Evolutionary conservation across 2,797 vertebrate species (phyloP).

Genomic region (Sebastes hubbsi): DNA sequence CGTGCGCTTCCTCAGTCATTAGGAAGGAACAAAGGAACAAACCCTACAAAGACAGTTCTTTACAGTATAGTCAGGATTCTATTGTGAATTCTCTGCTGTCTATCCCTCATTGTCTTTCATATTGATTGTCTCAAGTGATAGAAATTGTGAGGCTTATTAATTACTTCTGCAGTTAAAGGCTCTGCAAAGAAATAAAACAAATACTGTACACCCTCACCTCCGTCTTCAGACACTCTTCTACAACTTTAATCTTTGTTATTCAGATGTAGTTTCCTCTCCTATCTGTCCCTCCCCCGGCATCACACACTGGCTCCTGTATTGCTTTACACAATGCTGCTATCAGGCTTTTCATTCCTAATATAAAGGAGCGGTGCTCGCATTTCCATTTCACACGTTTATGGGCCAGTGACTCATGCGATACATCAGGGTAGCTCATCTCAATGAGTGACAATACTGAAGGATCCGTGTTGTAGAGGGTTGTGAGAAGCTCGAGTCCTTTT

Average conservation of each 20-base stretch:
- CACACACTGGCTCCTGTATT: conserved; percentile 4
- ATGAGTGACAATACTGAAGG: background rate
- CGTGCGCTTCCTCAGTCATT: background rate
- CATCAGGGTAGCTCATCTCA: conserved; percentile 7
- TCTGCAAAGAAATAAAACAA: background rate
- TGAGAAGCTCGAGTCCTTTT: conserved; percentile 10
- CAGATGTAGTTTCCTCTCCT: background rate
- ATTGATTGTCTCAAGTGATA: background rate
- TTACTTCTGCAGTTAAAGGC: background rate
- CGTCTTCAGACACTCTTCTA: background rate
- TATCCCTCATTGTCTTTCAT: background rate
- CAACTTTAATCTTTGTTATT: background rate
- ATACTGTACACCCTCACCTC: background rate
- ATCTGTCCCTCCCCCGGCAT: background rate
- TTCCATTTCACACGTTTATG: conserved; percentile 28
- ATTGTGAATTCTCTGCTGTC: background rate
- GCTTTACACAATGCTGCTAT: background rate
- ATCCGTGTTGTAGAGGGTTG: background rate
- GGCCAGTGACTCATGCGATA: conserved; percentile 14
- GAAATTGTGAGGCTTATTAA: background rate
- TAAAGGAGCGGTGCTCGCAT: background rate
- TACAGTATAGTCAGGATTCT: background rate
- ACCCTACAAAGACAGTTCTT: background rate
- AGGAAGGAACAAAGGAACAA: background rate
- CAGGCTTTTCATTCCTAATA: conserved; percentile 7